phyloP scores from a whole-genome alignment of 2,113 vertebrate genomes.

The Thinocorus orbignyianus region DNA sequence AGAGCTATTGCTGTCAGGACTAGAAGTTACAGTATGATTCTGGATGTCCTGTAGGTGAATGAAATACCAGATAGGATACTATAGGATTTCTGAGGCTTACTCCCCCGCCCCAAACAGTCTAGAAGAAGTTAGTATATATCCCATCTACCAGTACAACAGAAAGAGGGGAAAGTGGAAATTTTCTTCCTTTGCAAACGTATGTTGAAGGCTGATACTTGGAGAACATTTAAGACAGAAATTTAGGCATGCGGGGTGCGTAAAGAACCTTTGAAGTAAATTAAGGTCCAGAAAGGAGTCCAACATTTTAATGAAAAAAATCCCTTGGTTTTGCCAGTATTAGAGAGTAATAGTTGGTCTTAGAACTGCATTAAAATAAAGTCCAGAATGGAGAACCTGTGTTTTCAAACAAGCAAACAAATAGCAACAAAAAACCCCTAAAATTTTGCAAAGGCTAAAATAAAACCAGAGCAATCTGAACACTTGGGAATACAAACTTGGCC shows the following conservation, averaged over 20 bases:
- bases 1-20: not conserved
- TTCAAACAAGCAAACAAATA: not conserved
- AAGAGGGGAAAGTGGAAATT: not conserved
- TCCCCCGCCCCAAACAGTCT: not conserved
- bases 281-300: not conserved
- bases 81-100: not conserved
- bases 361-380: not conserved
- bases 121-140: not conserved
- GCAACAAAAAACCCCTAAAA: not conserved
- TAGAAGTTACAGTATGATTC: not conserved
- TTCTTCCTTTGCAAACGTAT: not conserved
- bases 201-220: not conserved
- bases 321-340: not conserved
- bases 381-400: not conserved
- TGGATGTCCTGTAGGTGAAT: not conserved
- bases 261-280: not conserved
- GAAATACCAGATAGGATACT: not conserved
- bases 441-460: not conserved
- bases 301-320: not conserved
- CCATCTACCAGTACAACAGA: not conserved
- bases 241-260: not conserved
- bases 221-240: not conserved
- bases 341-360: not conserved
- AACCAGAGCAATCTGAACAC: not conserved
- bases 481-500: not conserved